Base-by-base conservation (phyloP, 2,797 vertebrate genomes). In the Gila robusta region DNA sequence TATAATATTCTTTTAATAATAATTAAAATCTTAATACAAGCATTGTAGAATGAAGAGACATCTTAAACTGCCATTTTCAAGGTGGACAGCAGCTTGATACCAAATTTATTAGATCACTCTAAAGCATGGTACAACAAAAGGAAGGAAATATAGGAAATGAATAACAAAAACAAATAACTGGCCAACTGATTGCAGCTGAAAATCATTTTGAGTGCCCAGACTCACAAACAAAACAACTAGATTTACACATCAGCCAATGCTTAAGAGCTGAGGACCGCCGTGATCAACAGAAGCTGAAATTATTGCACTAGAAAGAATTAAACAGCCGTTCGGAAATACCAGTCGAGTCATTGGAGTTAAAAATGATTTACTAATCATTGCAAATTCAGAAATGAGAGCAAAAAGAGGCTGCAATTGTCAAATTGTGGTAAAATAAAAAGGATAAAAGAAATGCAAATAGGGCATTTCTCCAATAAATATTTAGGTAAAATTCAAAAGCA, bases 21-120 rank as follows among this genome's bases (percentile, higher is more conserved):
- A 93, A 94, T 94, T 93, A 93, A 90, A 93, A 92, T 89, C 93
- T 92, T 90, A 93, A 92, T 93, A 93, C 92, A 95, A 92, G 92
- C 91, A 93, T 86, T 47, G 28, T 39, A 83, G 87, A 88, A 77
- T 88, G 79, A 91, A 89, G 89, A 93, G 88, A 93, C 81, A 92
- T 92, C 83, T 90, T 91, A 78, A 80, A 91, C 92, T 93, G 88
- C 90, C 89, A 93, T 94, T 91, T 91, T 91, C 84, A 89, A 87
- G 83, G 91, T 89, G 74, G 92, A 94, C 89, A 93, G 89, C 67
- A 56, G 80, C 90, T 79, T 76, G 52, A 74, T 91, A 77, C 79
- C 78, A 80, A 79, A 79, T 81, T 74, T 88, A n/a, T 90, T 89
- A 86, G 6, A 86, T 64, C 84, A 86, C 69, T 87, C 73, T 77